Evolutionary conservation across 2,888 invertebrate genomes (phyloP).

Genomic region (Synanthedon vespiformis): DNA sequence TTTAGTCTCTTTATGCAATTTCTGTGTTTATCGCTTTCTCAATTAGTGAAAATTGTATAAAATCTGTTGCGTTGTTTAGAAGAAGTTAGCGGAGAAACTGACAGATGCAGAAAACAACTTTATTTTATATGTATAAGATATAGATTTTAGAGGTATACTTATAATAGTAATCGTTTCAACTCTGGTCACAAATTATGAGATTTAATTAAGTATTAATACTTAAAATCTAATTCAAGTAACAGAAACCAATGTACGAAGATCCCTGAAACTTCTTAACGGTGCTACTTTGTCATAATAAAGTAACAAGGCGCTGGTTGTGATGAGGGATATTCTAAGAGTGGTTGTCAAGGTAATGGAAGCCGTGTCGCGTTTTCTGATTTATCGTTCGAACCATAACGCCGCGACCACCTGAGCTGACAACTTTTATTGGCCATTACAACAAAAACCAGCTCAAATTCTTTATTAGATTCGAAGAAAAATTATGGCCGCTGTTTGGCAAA

Average conservation of each 20-base stretch:
- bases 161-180: not conserved
- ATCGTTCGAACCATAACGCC: not conserved
- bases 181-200: not conserved
- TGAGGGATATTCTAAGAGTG: not conserved
- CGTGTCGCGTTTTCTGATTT: slow-evolving; percentile 1
- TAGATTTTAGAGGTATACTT: too few relatives aligned
- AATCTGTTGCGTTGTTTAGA: too few relatives aligned
- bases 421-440: slow-evolving; percentile 17
- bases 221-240: not conserved
- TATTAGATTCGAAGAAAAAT: slow-evolving; percentile 2
- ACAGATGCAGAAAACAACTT: too few relatives aligned
- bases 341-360: not conserved
- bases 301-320: not conserved
- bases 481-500: not conserved
- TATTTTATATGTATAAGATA: too few relatives aligned
- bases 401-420: slow-evolving; percentile 1
- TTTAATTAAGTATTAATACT: not conserved
- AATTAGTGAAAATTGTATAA: too few relatives aligned
- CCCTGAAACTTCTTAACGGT: not conserved
- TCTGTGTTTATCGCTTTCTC: too few relatives aligned
- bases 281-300: not conserved
- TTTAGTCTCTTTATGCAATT: too few relatives aligned
- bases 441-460: slow-evolving; percentile 17
- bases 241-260: not conserved
- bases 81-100: too few relatives aligned